These are phyloP conservation scores for Drosophila repletoides DNA, from an alignment of 1,140 invertebrate species.

Conservation along the genomic window DNA sequence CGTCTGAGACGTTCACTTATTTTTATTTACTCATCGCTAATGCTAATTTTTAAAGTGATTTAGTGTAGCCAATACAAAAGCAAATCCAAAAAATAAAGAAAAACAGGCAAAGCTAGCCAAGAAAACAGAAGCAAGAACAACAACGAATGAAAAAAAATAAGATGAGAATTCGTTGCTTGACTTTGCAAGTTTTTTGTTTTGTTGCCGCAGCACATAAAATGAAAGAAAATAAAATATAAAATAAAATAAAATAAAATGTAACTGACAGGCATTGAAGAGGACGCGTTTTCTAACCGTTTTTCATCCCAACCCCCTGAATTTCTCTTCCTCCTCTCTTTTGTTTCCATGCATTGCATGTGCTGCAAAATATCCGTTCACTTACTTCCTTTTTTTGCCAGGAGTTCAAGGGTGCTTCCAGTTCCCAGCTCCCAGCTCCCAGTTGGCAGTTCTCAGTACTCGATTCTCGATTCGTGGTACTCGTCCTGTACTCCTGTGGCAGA, in stretches of 20 bases:
- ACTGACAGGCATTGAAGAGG: slow-evolving; percentile 55
- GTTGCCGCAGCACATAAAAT: slow-evolving; percentile 54
- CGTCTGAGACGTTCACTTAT: slow-evolving; percentile 66
- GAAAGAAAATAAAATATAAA: slow-evolving; percentile 63
- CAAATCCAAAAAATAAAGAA: slow-evolving; percentile 31
- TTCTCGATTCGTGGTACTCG: not conserved
- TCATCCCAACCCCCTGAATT: too few species aligned
- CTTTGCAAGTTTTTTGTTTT: slow-evolving; percentile 8
- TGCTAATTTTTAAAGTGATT: slow-evolving; percentile 81
- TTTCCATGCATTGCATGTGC: slow-evolving; percentile 56
- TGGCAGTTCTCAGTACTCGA: not conserved
- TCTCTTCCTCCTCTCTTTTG: not conserved
- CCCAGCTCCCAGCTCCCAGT: too few species aligned
- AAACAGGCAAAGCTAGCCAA: slow-evolving; percentile 7
- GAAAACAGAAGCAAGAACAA: too few species aligned
- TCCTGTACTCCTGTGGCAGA: not conserved
- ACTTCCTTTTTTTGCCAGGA: slow-evolving; percentile 43
- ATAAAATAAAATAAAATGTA: slow-evolving; percentile 62
- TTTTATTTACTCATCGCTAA: slow-evolving; percentile 80
- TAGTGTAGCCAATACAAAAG: slow-evolving; percentile 67
- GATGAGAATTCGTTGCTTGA: slow-evolving; percentile 16
- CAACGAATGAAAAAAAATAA: not conserved
- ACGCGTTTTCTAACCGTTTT: not conserved
- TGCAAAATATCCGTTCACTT: slow-evolving; percentile 71
- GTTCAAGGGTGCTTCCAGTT: too few species aligned